Base-by-base conservation (phyloP, 2,113 vertebrate species). In the Acrocephalus kingi region DNA sequence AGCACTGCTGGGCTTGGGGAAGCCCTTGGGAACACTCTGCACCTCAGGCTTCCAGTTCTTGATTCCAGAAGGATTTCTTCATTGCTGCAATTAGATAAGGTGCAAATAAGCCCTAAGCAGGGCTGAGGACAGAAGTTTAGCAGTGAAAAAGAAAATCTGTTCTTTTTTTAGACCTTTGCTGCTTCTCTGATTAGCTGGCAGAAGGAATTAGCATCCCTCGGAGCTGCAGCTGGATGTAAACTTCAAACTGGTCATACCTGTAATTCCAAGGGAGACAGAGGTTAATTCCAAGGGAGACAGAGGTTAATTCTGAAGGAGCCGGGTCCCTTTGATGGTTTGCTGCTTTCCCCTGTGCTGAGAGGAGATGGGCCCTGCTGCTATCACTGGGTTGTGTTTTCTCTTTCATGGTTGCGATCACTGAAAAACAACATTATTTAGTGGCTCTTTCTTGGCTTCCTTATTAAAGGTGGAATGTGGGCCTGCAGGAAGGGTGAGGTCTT, bases 401-500 rank as follows among this genome's bases (percentile, higher is more conserved):
- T 43, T 64, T 82, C 54, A 0, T 37, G 85, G 54, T 6, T 76
- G 49, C 39, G 71, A 62, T 62, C 58, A 21, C 79, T 15, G 49
- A 41, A 69, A 82, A 93, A 13, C 45, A 71, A 0, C 66, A 68
- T 89, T 76, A 78, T 76, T 90, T 79, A 85, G 88, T 86, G 95
- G 63, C 67, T 84, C 39, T 83, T 48, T 79, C 88, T 76, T 92
- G 95, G 88, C 86, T 89, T 90, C 59, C 76, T 74, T 64, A 63
- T 67, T 90, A 78, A 95, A 95, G 95, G 91, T 95, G 94, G 95
- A 94, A 94, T 93, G 90, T 94, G 83, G 94, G 83, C 90, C 89
- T 92, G 94, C 95, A 96, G 96, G 96, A 95, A 96, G 92, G 94
- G 94, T 51, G 94, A 92, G 95, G 94, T 46, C 85, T 91, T 96